phyloP scores from a whole-genome alignment of 2,888 invertebrate species.

The Spodoptera picta region DNA sequence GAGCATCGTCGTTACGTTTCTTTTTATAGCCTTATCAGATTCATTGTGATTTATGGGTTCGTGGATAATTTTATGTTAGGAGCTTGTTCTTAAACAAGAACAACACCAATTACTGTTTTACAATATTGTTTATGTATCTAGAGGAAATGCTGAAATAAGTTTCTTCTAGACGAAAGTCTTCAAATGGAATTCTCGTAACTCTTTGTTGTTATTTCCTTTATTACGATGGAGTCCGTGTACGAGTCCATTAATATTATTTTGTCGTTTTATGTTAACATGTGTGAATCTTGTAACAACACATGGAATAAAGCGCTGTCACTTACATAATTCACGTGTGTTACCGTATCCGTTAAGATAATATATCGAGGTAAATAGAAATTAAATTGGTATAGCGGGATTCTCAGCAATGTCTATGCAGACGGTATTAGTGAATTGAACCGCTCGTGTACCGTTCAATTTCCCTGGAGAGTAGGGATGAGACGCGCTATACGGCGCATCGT shows the following conservation, averaged over 20 bases:
- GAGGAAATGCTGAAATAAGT: too few species aligned
- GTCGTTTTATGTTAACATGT: slow-evolving; percentile 29
- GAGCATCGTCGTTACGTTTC: slow-evolving; percentile 32
- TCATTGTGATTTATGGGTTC: slow-evolving; percentile 27
- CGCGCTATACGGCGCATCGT: slow-evolving; percentile 59
- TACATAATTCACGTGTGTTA: slow-evolving; percentile 21
- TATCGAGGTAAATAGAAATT: slow-evolving; percentile 17
- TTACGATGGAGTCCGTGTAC: slow-evolving; percentile 14
- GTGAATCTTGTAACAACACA: slow-evolving; percentile 28
- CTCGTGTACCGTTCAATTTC: slow-evolving; percentile 66
- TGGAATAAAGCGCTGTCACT: slow-evolving; percentile 24
- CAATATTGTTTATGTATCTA: too few species aligned
- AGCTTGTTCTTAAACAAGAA: too few species aligned
- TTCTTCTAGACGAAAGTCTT: neutral
- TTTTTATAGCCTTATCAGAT: slow-evolving; percentile 40
- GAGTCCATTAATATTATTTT: slow-evolving; percentile 35
- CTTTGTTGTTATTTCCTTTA: slow-evolving; percentile 23
- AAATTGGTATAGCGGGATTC: slow-evolving; percentile 20
- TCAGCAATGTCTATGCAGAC: slow-evolving; percentile 28
- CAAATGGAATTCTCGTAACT: slow-evolving; percentile 1
- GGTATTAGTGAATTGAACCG: slow-evolving; percentile 68
- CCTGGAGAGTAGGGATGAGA: slow-evolving; percentile 64
- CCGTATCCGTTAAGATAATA: slow-evolving; percentile 12
- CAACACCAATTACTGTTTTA: too few species aligned
- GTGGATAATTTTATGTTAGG: neutral